These are phyloP conservation scores for Eurytoma adleriae DNA, from an alignment of 2,888 invertebrate genomes.

Conservation along the genomic window DNA sequence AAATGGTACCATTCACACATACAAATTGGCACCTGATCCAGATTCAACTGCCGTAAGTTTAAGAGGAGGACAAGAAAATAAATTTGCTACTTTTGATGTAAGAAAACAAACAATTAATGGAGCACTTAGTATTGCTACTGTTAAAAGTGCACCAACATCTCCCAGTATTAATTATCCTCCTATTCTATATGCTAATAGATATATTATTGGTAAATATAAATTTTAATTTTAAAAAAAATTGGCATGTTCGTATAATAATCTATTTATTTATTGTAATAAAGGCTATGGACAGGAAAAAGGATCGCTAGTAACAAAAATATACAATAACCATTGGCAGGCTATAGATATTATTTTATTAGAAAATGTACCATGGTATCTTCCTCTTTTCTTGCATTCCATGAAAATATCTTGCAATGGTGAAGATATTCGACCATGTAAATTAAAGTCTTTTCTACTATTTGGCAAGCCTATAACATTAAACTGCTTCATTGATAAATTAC, in stretches of 20 bases:
- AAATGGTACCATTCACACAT: constrained; percentile 79
- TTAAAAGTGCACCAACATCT: constrained; percentile 77
- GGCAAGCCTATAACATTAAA: background rate
- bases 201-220: constrained; percentile 79
- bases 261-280: constrained; percentile 63
- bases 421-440: constrained; percentile 78
- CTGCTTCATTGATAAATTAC: constrained; percentile 2
- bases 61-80: constrained; percentile 83
- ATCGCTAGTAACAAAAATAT: constrained; percentile 90
- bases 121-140: constrained; percentile 84
- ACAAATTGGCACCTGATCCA: constrained; percentile 82
- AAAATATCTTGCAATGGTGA: constrained; percentile 80
- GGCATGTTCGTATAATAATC: background rate
- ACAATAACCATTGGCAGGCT: constrained; percentile 86
- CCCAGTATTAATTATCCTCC: constrained; percentile 81
- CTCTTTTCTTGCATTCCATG: constrained; percentile 93
- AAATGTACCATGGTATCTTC: constrained; percentile 93
- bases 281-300: constrained; percentile 96
- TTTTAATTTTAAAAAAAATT: background rate
- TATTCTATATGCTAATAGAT: constrained; percentile 86
- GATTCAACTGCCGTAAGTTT: constrained; percentile 79
- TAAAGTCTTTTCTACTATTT: background rate
- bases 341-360: constrained; percentile 91
- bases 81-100: constrained; percentile 85
- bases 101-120: constrained; percentile 73